Percentiles rank a stretch among this genome's conserved stretches.
phyloP scores from a whole-genome alignment of 2,797 vertebrate species.

The Enteromius anoplus region DNA sequence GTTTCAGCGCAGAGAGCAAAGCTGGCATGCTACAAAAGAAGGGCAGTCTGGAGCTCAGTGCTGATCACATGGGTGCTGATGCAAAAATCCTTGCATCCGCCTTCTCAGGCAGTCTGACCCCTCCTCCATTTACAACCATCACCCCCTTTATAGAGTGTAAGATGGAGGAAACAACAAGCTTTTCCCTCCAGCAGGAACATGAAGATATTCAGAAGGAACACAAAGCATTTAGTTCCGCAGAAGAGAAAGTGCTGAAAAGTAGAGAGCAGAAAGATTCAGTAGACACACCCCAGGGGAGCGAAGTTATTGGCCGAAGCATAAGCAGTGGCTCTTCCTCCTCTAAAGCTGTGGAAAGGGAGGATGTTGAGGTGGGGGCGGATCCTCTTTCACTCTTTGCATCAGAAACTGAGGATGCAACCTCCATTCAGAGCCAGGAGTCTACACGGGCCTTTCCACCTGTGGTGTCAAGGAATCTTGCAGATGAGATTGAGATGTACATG shows the following conservation, averaged over 20 bases:
- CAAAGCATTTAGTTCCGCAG: slow-evolving; percentile 56
- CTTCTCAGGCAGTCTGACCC: slow-evolving; percentile 76
- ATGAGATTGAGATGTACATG: slow-evolving; percentile 98
- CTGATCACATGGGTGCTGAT: slow-evolving; percentile 94
- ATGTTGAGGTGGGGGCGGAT: slow-evolving; percentile 89
- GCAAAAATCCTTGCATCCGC: slow-evolving; percentile 92
- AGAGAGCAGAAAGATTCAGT: not conserved
- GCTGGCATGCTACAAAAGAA: slow-evolving; percentile 92
- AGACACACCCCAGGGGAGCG: slow-evolving; percentile 60
- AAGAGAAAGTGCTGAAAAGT: slow-evolving; percentile 56
- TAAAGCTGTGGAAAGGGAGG: slow-evolving; percentile 84
- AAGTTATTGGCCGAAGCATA: slow-evolving; percentile 66
- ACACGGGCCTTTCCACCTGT: slow-evolving; percentile 76
- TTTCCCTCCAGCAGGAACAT: slow-evolving; percentile 19
- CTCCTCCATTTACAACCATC: slow-evolving; percentile 63
- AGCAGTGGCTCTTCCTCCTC: slow-evolving; percentile 74
- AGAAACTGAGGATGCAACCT: slow-evolving; percentile 73
- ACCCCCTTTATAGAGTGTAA: slow-evolving; percentile 75
- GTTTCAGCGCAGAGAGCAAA: slow-evolving; percentile 91
- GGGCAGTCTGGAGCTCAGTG: slow-evolving; percentile 81
- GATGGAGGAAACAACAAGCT: slow-evolving; percentile 47
- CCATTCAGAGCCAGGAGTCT: slow-evolving; percentile 79
- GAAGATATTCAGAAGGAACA: slow-evolving; percentile 12
- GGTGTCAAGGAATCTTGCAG: slow-evolving; percentile 91
- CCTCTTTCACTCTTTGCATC: slow-evolving; percentile 91